phyloP scores from a whole-genome alignment of 1,140 invertebrate genomes.

The Drosophila kikkawai region DNA sequence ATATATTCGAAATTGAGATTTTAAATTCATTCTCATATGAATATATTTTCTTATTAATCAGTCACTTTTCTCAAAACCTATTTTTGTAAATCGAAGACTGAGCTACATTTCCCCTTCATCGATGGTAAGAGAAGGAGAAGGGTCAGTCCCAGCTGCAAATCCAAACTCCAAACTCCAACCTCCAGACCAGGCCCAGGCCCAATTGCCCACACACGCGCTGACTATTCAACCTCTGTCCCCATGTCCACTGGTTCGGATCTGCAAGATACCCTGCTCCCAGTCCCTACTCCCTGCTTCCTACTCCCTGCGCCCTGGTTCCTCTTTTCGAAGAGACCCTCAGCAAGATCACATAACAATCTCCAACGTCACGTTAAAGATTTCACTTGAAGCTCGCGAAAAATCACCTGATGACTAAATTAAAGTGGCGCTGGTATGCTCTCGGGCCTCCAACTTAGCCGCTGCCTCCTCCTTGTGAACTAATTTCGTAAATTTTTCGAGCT shows the following conservation, averaged over 20 bases:
- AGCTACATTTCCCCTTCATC: conserved; percentile 3
- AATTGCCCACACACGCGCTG: conserved; percentile 52
- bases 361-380: conserved; percentile 84
- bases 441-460: conserved; percentile 36
- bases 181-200: neutral
- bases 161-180: neutral
- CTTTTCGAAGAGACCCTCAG: conserved; percentile 18
- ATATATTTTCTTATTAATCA: neutral
- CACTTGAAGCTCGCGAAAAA: conserved; percentile 84
- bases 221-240: conserved; percentile 37
- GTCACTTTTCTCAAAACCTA: too few species aligned
- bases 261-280: conserved; percentile 1
- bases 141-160: neutral
- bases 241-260: conserved; percentile 19
- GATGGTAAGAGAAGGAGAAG: too few species aligned
- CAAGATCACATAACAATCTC: conserved; percentile 80
- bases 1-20: too few species aligned
- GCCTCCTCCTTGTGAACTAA: conserved; percentile 77
- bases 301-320: neutral
- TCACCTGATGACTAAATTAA: conserved; percentile 85
- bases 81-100: too few species aligned
- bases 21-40: too few species aligned
- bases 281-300: neutral
- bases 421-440: conserved; percentile 78
- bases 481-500: conserved; percentile 84